phyloP scores from a whole-genome alignment of 2,113 vertebrate species.

The Toxostoma redivivum region DNA sequence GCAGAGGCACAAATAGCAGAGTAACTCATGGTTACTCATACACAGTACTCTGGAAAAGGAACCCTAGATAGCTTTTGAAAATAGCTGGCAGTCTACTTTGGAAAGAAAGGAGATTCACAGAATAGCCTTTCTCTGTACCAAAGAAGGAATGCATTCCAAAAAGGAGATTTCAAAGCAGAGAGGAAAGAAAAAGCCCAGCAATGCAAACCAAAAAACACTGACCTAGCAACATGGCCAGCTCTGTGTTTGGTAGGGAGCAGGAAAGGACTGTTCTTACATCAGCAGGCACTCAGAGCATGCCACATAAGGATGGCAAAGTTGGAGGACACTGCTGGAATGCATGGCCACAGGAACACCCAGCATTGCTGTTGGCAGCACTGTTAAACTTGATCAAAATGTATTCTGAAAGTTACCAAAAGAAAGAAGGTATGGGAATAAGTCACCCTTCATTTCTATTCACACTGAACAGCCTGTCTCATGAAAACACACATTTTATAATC shows the following conservation, averaged over 20 bases:
- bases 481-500: background rate
- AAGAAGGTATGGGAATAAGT: background rate
- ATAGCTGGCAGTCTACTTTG: background rate
- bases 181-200: background rate
- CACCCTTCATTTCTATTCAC: background rate
- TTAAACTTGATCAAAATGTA: background rate
- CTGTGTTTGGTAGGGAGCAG: background rate
- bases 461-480: background rate
- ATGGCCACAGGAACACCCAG: background rate
- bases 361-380: background rate
- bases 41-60: background rate
- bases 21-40: background rate
- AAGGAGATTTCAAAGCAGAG: background rate
- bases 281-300: background rate
- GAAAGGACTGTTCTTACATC: background rate
- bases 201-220: background rate
- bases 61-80: background rate
- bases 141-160: background rate
- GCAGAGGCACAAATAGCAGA: background rate
- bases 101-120: background rate
- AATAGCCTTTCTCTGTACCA: background rate
- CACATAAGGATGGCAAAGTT: background rate
- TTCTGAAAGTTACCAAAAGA: background rate
- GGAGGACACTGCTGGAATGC: background rate
- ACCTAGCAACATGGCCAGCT: background rate